Conservation (phyloP, 2,797 vertebrate species). For the Orientallactaga sibirica region DNA sequence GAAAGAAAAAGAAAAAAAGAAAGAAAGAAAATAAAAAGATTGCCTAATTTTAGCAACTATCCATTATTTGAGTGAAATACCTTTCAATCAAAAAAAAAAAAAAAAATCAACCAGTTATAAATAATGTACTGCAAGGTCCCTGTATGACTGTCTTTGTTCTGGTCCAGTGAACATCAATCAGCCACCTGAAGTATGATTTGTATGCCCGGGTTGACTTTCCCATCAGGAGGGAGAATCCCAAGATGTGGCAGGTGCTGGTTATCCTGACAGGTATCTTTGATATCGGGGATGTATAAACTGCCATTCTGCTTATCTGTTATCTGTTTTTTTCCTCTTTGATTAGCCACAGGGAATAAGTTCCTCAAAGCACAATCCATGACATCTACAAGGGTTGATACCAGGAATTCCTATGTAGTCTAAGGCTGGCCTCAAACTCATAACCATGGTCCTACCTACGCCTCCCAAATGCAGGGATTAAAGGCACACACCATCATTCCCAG, state of each 20-base stretch:
- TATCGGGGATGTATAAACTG: constrained; percentile 31
- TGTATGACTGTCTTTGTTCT: not conserved
- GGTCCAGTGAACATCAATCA: not conserved
- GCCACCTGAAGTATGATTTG: constrained; percentile 9
- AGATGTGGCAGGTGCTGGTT: constrained; percentile 55
- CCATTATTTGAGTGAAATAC: not conserved
- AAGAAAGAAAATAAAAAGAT: not conserved
- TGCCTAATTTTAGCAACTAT: not conserved
- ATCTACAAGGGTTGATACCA: not conserved
- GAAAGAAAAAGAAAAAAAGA: not conserved
- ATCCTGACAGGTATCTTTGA: constrained; percentile 44
- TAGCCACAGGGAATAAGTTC: constrained; percentile 38
- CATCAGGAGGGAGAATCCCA: constrained; percentile 21
- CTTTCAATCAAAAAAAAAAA: not conserved
- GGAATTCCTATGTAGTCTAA: no score
- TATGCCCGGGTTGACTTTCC: not conserved
- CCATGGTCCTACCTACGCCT: no score
- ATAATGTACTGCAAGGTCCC: not conserved
- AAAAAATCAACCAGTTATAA: not conserved
- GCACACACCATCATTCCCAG: no score
- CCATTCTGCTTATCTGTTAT: not conserved
- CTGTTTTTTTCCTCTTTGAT: not conserved
- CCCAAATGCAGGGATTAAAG: no score
- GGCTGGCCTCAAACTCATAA: no score
- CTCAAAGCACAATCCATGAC: not conserved